These are phyloP conservation scores for Drosophila lacicola DNA, from an alignment of 2,888 invertebrate species.

Conservation along the genomic window DNA sequence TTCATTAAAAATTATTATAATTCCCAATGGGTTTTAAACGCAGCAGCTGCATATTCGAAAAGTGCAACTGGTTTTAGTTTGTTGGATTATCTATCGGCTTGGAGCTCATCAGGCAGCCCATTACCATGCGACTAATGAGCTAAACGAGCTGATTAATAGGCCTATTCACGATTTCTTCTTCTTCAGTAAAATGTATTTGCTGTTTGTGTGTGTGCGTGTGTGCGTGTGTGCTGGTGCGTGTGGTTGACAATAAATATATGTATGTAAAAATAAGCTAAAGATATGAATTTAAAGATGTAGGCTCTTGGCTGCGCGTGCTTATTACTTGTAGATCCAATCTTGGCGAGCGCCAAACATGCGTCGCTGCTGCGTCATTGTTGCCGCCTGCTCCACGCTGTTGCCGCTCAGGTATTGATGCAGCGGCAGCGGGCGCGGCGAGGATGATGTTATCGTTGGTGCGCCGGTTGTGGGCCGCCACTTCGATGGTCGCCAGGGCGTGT, in stretches of 20 bases:
- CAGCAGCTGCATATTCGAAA: slow-evolving; percentile 2
- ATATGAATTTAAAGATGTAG: slow-evolving; percentile 8
- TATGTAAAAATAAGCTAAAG: slow-evolving; percentile 12
- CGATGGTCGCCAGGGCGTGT: slow-evolving; percentile 64
- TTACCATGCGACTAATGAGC: slow-evolving; percentile 34
- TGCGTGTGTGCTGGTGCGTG: slow-evolving; percentile 9
- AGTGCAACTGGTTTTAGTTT: slow-evolving; percentile 38
- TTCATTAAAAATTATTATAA: slow-evolving; percentile 5
- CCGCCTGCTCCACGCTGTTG: slow-evolving; percentile 45
- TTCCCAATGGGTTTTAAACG: slow-evolving; percentile 3
- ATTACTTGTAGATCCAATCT: slow-evolving; percentile 58
- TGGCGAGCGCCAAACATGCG: slow-evolving; percentile 39
- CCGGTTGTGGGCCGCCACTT: slow-evolving; percentile 63
- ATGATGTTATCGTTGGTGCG: slow-evolving; percentile 30
- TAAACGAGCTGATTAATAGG: slow-evolving; percentile 35
- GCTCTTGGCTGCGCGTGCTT: not conserved
- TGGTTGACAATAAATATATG: slow-evolving; percentile 30
- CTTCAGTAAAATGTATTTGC: slow-evolving; percentile 4
- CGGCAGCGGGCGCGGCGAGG: slow-evolving; percentile 67
- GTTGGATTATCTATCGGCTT: not conserved
- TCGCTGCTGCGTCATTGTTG: slow-evolving; percentile 42
- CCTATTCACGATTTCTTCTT: not conserved
- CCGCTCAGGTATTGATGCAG: slow-evolving; percentile 65
- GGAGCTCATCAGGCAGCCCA: slow-evolving; percentile 8
- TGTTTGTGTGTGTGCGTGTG: slow-evolving; percentile 14